A percentile compares a stretch with the other conserved stretches of the same genome.
Conservation (phyloP, 2,797 vertebrate genomes). For the Takifugu rubripes region DNA sequence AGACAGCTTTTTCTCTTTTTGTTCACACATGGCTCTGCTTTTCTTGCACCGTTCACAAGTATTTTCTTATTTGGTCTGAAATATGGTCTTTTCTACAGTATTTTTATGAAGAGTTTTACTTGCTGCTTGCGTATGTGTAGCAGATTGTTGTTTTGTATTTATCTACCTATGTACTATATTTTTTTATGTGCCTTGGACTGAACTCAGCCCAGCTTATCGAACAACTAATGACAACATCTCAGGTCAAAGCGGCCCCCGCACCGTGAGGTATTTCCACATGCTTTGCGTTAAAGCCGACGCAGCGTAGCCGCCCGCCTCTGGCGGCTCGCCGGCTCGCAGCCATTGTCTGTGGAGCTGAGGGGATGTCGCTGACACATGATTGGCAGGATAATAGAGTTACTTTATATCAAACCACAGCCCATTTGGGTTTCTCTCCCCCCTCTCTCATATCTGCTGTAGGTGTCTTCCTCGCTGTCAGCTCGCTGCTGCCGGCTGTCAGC, state of each 20-base stretch:
- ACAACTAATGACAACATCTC: not conserved
- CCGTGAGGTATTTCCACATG: no score
- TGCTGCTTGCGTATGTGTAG: constrained; percentile 52
- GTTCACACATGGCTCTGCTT: constrained; percentile 13
- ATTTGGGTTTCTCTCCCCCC: constrained; percentile 13
- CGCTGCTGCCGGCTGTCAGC: constrained; percentile 35
- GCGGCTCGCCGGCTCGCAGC: constrained; percentile 31
- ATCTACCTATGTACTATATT: constrained; percentile 52
- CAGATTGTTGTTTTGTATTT: constrained; percentile 41
- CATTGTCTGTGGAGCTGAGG: constrained; percentile 17
- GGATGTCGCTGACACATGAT: constrained; percentile 28
- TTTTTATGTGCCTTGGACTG: constrained; percentile 56
- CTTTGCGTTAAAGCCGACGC: constrained; percentile 5
- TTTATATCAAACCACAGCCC: constrained; percentile 41
- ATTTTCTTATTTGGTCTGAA: constrained; percentile 17
- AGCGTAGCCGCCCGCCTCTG: constrained; percentile 12
- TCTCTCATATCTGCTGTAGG: not conserved
- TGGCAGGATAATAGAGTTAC: constrained; percentile 43
- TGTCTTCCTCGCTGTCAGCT: constrained; percentile 25
- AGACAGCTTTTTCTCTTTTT: constrained; percentile 9
- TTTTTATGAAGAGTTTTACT: constrained; percentile 26
- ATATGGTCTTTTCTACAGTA: constrained; percentile 19
- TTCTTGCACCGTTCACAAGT: constrained; percentile 25
- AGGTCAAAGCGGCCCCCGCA: no score
- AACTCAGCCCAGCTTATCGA: constrained; percentile 3